Base-by-base conservation (phyloP, 2,888 invertebrate species). In the Endotricha flammealis region DNA sequence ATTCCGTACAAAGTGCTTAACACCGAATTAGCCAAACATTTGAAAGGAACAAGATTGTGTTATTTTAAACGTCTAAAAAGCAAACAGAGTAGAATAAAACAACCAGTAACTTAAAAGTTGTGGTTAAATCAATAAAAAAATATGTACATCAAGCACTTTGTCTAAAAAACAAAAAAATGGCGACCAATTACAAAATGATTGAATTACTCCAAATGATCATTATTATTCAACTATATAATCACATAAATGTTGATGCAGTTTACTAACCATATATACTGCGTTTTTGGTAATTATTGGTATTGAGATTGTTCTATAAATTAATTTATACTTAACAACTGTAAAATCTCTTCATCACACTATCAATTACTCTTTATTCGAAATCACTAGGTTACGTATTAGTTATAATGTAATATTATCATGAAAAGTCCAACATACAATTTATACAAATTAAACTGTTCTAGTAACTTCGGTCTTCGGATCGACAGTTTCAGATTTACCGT, bases 211-310 rank as follows among this genome's bases (percentile, higher is more conserved):
- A 53, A 65, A 64, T 37, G 52, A 57, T 51, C 48, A 62, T 66
- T 66, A 62, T 66, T 66, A 72, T 58, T 64, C 68, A 71, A 66
- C 76, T 76, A 78, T 72, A 65, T 64, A 77, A 80, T 79, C 79
- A 83, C 81, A 77, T 75, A 75, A 68, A 73, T 68, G 60, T 63
- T 57, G 67, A 68, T 74, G 82, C 79, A 82, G 80, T 71, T 73
- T 71, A 74, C 69, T 80, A 81, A 73, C 69, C 65, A 78, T 79
- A 74, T 71, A 79, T 71, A 81, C 82, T 81, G 86, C 80, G 65
- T 85, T 85, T 86, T 86, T 86, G 86, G 86, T 86, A 85, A 83
- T 82, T 81, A 86, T 86, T 86, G 86, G 86, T 85, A 86, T 86
- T 85, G 81, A 82, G 83, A 85, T 83, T 81, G 79, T 75, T 83